Evolutionary conservation across 2,113 vertebrate genomes (phyloP).

Genomic region (Halichoeres trimaculatus): DNA sequence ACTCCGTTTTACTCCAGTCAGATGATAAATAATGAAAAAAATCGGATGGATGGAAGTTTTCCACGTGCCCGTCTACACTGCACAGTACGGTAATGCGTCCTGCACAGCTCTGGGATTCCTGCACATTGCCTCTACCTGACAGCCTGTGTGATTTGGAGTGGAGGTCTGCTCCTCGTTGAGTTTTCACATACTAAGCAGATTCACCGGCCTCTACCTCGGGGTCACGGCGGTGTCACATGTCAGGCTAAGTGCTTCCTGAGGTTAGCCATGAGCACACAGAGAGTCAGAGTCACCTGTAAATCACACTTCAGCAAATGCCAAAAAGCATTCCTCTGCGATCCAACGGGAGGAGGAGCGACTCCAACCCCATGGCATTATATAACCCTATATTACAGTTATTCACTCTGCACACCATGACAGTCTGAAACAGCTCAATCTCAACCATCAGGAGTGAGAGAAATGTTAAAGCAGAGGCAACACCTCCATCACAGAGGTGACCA

Average conservation of each 20-base stretch:
- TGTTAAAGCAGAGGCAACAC: neutral
- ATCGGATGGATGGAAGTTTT: too few relatives aligned
- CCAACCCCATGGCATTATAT: neutral
- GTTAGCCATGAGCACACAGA: slow-evolving; percentile 59
- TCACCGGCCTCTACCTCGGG: slow-evolving; percentile 22
- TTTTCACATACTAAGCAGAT: slow-evolving; percentile 10
- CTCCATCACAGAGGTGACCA: neutral
- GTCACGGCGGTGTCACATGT: slow-evolving; percentile 62
- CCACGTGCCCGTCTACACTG: neutral
- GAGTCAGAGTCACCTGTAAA: slow-evolving; percentile 62
- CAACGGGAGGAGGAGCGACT: neutral
- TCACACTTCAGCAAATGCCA: slow-evolving; percentile 38
- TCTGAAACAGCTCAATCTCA: neutral
- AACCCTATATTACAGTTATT: neutral
- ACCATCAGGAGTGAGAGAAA: neutral
- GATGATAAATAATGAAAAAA: too few relatives aligned
- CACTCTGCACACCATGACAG: neutral
- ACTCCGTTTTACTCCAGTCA: too few relatives aligned
- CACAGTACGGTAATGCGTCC: neutral
- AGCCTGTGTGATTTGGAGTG: neutral
- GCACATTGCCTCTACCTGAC: slow-evolving; percentile 3
- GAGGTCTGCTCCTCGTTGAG: slow-evolving; percentile 11
- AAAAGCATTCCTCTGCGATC: slow-evolving; percentile 34
- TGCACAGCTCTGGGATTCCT: neutral
- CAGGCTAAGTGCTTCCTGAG: slow-evolving; percentile 71